Percentiles rank a stretch among this genome's conserved stretches.
Evolutionary conservation across 2,888 invertebrate genomes (phyloP).

Genomic region (Glaucopsyche alexis): DNA sequence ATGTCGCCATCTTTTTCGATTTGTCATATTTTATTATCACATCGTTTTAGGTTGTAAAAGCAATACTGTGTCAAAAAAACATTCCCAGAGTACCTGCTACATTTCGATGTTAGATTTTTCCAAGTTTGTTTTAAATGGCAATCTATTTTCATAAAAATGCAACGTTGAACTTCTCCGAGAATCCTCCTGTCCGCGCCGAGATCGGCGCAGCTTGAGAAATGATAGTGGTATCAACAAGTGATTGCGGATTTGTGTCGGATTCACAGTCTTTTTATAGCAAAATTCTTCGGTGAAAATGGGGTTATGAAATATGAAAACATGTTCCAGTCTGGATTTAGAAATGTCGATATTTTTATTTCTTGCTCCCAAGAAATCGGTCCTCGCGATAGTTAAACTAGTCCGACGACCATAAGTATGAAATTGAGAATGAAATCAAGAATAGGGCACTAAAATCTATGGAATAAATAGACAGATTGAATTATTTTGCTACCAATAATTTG

Average conservation of each 20-base stretch:
- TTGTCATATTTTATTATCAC: too few relatives aligned
- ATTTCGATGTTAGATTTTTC: neutral
- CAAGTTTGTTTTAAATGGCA: neutral
- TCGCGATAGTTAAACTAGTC: neutral
- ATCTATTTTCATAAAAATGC: conserved; percentile 28
- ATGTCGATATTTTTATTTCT: neutral
- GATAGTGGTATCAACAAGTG: conserved; percentile 25
- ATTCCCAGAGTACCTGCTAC: neutral
- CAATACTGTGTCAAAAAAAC: neutral
- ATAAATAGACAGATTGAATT: too few relatives aligned
- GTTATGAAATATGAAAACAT: neutral
- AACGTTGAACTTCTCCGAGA: neutral
- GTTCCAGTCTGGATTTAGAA: neutral
- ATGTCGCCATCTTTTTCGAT: too few relatives aligned
- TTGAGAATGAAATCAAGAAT: neutral
- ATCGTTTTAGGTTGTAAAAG: neutral
- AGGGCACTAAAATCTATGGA: neutral
- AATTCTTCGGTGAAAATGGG: neutral
- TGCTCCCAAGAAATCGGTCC: neutral
- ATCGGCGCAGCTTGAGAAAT: conserved; percentile 23
- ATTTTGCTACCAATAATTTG: neutral
- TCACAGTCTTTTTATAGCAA: conserved; percentile 1
- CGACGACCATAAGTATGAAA: neutral
- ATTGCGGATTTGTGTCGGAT: conserved; percentile 22
- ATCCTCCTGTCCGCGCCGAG: conserved; percentile 4